Evolutionary conservation across 1,140 invertebrate genomes (phyloP).

Genomic region (Drosophila ohnishii): DNA sequence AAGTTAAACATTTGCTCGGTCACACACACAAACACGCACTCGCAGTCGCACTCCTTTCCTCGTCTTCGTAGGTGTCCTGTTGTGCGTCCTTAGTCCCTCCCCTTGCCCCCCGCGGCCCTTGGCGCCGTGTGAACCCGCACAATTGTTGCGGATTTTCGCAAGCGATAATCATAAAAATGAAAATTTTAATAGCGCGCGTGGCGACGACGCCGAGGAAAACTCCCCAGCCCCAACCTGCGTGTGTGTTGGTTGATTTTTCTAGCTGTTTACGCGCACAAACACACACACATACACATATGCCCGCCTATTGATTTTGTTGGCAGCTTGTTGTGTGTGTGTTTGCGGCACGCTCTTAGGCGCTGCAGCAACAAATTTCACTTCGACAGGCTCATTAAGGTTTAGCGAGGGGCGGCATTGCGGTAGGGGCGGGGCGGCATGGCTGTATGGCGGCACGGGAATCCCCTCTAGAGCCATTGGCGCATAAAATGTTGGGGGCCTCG

Average conservation of each 20-base stretch:
- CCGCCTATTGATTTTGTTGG: slow-evolving; percentile 65
- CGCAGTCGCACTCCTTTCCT: slow-evolving; percentile 28
- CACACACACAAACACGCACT: slow-evolving; percentile 24
- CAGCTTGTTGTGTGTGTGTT: slow-evolving; percentile 11
- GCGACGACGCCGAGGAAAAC: slow-evolving; percentile 5
- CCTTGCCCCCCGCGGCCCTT: not conserved
- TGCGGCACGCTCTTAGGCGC: slow-evolving; percentile 49
- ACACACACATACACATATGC: slow-evolving; percentile 10
- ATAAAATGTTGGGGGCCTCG: slow-evolving; percentile 22
- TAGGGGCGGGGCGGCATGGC: not conserved
- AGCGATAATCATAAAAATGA: slow-evolving; percentile 78
- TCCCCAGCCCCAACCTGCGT: not conserved
- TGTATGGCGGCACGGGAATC: slow-evolving; percentile 1
- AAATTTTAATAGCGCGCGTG: slow-evolving; percentile 74
- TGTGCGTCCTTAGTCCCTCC: slow-evolving; percentile 2
- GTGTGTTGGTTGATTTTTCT: slow-evolving; percentile 39
- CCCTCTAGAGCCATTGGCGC: slow-evolving; percentile 30
- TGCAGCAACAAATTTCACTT: slow-evolving; percentile 43
- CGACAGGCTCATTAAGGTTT: slow-evolving; percentile 52
- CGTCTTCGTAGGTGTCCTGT: slow-evolving; percentile 41
- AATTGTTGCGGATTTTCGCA: slow-evolving; percentile 74
- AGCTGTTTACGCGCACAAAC: slow-evolving; percentile 30
- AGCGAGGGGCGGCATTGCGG: slow-evolving; percentile 3
- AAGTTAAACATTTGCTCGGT: slow-evolving; percentile 68
- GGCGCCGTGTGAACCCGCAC: slow-evolving; percentile 51